Percentiles rank a stretch among this genome's conserved stretches.
Evolutionary conservation across 30 jellyfish, hydroid and myxozoan species (phyloP).

Genomic region (Turritopsis dohrnii): DNA sequence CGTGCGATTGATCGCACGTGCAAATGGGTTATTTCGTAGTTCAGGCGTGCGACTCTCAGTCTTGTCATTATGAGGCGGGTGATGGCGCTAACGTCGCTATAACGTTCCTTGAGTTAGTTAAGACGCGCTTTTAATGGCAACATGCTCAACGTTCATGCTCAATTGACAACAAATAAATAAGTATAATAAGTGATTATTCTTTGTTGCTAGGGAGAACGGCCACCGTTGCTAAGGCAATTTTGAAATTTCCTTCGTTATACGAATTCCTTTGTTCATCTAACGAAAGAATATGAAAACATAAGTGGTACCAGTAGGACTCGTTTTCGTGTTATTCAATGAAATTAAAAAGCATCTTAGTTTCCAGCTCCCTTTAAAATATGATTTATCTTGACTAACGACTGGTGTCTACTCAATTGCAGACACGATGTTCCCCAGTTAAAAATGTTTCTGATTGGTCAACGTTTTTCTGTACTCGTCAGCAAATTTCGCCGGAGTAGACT

Average conservation of each 20-base stretch:
- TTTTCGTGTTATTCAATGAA: not conserved
- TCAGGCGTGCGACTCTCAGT: not conserved
- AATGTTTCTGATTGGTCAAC: not conserved
- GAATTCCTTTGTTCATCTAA: not conserved
- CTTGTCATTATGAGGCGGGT: not conserved
- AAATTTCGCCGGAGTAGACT: not conserved
- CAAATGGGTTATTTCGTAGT: not conserved
- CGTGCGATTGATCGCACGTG: not conserved
- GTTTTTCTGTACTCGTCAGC: not conserved
- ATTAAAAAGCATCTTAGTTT: not conserved
- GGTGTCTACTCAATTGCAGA: not conserved
- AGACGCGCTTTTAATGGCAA: not conserved
- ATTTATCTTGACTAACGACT: not conserved
- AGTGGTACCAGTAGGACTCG: not conserved
- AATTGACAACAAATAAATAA: not conserved
- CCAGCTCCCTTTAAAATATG: not conserved
- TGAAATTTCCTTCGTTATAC: not conserved
- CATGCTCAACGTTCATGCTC: not conserved
- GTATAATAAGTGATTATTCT: not conserved
- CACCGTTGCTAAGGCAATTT: not conserved
- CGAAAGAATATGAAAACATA: not conserved
- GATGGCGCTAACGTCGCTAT: not conserved
- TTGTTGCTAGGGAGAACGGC: not conserved
- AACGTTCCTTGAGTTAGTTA: not conserved
- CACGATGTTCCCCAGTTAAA: not conserved